phyloP scores from a whole-genome alignment of 2,888 invertebrate genomes.

The Epirrhoe tristata region DNA sequence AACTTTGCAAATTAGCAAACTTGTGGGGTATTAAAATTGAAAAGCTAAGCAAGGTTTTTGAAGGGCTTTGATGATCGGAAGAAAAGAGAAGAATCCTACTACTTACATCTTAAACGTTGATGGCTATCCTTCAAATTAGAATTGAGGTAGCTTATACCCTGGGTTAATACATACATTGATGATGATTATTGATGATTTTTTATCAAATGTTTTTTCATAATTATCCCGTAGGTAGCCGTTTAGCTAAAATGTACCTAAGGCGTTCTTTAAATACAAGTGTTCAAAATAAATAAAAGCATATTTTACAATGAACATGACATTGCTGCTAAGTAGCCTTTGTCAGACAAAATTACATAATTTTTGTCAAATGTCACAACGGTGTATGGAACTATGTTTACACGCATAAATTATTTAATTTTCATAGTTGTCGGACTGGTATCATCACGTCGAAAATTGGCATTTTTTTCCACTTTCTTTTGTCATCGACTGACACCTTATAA shows the following conservation, averaged over 20 bases:
- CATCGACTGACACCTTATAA: slow-evolving; percentile 35
- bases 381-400: slow-evolving; percentile 12
- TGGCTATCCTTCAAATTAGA: too few relatives aligned
- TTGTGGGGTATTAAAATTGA: slow-evolving; percentile 32
- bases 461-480: slow-evolving; percentile 34
- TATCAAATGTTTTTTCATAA: too few relatives aligned
- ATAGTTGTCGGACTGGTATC: slow-evolving; percentile 21
- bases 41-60: slow-evolving; percentile 16
- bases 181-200: too few relatives aligned
- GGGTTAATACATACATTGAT: too few relatives aligned
- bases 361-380: background rate
- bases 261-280: background rate
- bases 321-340: background rate
- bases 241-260: too few relatives aligned
- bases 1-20: slow-evolving; percentile 37
- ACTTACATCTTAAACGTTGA: too few relatives aligned
- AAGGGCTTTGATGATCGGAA: slow-evolving; percentile 12
- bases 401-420: slow-evolving; percentile 18
- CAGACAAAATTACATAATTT: slow-evolving; percentile 2
- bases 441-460: slow-evolving; percentile 26
- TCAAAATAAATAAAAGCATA: background rate
- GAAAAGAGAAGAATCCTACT: background rate
- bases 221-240: too few relatives aligned
- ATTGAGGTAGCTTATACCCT: too few relatives aligned
- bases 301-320: background rate